A percentile compares a stretch with the other conserved stretches of the same genome.
Evolutionary conservation across 23 tunicate genomes (phyloP).

Genomic region (Ascidia mentula): DNA sequence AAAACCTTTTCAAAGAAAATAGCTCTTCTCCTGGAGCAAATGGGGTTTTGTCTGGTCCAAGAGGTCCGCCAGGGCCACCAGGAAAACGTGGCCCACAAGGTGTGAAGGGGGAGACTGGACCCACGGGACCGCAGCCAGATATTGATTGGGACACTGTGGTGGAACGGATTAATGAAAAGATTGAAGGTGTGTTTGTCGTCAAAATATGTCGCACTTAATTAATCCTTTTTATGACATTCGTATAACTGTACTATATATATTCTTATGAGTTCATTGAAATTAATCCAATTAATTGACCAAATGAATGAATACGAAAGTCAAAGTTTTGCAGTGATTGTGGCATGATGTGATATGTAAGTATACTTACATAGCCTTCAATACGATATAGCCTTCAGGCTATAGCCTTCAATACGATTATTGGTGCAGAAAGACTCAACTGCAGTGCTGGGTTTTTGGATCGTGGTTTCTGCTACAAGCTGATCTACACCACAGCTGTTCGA

Average conservation of each 20-base stretch:
- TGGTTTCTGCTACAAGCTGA: neutral
- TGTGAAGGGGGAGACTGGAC: neutral
- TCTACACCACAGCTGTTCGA: neutral
- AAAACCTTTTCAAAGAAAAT: neutral
- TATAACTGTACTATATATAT: too few relatives aligned
- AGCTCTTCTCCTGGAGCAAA: neutral
- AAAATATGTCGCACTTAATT: too few relatives aligned
- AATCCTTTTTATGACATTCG: too few relatives aligned
- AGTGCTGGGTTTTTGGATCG: constrained; percentile 5
- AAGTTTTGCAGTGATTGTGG: too few relatives aligned
- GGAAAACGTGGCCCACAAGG: neutral
- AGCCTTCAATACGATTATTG: too few relatives aligned
- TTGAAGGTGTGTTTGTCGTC: too few relatives aligned
- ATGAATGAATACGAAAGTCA: too few relatives aligned
- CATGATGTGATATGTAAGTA: too few relatives aligned
- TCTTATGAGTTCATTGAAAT: too few relatives aligned
- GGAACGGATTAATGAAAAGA: neutral
- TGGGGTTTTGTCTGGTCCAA: neutral
- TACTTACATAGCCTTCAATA: too few relatives aligned
- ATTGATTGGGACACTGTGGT: neutral
- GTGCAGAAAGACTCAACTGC: neutral
- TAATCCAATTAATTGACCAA: too few relatives aligned
- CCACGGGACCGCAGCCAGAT: neutral
- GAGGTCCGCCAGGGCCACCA: neutral
- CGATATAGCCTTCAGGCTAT: too few relatives aligned